Conservation (phyloP, 2,888 invertebrate species). For the Scelioninae gen. 1 region DNA sequence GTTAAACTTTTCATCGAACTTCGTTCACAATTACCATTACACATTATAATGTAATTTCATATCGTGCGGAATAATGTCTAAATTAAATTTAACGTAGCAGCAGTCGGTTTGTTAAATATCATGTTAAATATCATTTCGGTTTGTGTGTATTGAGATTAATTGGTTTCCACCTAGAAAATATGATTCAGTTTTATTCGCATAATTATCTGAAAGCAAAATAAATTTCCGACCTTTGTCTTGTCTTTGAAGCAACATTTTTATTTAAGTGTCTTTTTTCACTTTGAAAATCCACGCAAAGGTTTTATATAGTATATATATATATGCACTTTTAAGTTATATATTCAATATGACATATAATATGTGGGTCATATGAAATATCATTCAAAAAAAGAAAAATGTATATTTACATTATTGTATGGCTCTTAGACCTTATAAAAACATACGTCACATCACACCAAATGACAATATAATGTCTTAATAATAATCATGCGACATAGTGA, state of each 20-base stretch:
- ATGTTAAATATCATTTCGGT: too few species aligned
- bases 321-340: conserved; percentile 19
- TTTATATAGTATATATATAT: conserved; percentile 12
- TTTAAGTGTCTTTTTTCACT: background rate
- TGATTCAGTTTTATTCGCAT: background rate
- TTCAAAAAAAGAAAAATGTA: background rate
- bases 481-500: conserved; percentile 3
- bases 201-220: conserved; percentile 13
- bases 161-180: background rate
- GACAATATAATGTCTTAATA: conserved; percentile 1
- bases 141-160: background rate
- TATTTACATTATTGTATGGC: background rate
- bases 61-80: too few species aligned
- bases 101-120: too few species aligned
- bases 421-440: background rate
- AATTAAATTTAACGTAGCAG: too few species aligned
- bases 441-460: conserved; percentile 10
- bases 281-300: conserved; percentile 1
- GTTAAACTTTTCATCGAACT: too few species aligned
- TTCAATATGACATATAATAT: conserved; percentile 26
- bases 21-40: too few species aligned
- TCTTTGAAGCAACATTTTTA: conserved; percentile 16
- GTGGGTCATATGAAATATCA: conserved; percentile 43
- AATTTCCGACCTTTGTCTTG: background rate
- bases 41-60: too few species aligned